Base-by-base conservation (phyloP, 1,140 invertebrate species). In the Heliconius melpomene region DNA sequence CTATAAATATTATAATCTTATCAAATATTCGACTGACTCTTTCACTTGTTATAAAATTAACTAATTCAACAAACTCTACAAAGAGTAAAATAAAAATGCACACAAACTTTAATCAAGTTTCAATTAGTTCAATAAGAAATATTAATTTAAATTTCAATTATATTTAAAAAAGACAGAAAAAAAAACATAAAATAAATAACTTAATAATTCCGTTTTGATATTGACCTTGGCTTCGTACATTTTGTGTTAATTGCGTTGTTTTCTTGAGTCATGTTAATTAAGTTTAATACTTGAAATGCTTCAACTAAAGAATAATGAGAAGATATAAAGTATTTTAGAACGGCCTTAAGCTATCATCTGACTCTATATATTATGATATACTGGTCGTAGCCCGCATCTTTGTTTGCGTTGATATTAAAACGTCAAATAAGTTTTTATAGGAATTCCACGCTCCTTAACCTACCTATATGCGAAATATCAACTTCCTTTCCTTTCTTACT, bases 201-300 rank as follows among this genome's bases (percentile, higher is more conserved):
- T 66, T 57, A 23, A 57, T 57, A 57, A 57, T 66, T 66, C 60
- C 13, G 23, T 11, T 60, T 26, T 60, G 60, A 66, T 50, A 72
- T 77, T 77, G 71, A 72, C 23, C 60, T 72, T 72, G 60, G 18
- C 66, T 46, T 38, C 23, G 26, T 66, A 77, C 66, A 77, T 77
- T 77, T 77, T 77, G 66, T 50, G 66, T 66, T 77, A 77, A 66
- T 66, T 29, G 60, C 60, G 60, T 29, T 66, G 60, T 66, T 26
- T 66, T 66, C 60, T 66, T 18, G 60, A 66, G 23, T 66, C 60
- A 66, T 66, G 60, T 26, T 66, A 66, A 66, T 66, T 66, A 66
- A 66, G 23, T 66, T 66, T 66, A 13, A 66, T 66, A 66, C 60
- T 66, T 66, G 23, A 66, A 66, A 66, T 29, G 13, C 26, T 66